Conservation (phyloP, 2,113 vertebrate species). For the Physeter macrocephalus region DNA sequence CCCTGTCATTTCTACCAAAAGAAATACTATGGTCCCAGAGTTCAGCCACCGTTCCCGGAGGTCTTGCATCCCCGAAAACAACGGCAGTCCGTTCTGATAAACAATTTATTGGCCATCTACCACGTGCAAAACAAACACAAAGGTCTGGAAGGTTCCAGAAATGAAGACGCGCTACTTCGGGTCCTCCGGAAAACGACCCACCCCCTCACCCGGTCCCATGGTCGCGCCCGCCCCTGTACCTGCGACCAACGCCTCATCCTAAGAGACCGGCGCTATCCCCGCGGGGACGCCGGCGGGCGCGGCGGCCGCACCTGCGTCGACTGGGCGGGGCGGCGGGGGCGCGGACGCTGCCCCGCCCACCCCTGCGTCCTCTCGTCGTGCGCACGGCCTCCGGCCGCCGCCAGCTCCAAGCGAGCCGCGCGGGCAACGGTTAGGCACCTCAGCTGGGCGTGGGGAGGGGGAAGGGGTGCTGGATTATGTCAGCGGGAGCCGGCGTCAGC, state of each 20-base stretch:
- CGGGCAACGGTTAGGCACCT: background rate
- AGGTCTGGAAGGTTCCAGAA: background rate
- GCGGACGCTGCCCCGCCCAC: background rate
- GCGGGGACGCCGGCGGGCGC: background rate
- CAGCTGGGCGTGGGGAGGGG: accelerated
- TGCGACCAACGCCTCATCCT: constrained; percentile 37
- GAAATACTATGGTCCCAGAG: background rate
- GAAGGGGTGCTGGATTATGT: accelerated
- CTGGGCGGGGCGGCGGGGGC: background rate
- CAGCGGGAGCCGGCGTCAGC: accelerated
- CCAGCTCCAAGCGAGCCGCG: accelerated
- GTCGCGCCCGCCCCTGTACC: background rate
- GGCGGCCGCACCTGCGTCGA: constrained; percentile 38
- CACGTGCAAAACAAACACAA: background rate
- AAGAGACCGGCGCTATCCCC: background rate
- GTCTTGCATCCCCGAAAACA: background rate
- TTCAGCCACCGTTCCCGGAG: background rate
- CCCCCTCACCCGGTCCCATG: background rate
- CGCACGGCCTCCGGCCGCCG: accelerated
- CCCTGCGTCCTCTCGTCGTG: background rate
- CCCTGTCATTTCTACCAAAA: background rate
- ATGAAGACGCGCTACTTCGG: background rate
- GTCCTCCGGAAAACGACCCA: background rate
- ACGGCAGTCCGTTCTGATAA: background rate
- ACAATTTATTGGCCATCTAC: background rate